Conservation (phyloP, 2,888 invertebrate species). For the Antheraea yamamai region DNA sequence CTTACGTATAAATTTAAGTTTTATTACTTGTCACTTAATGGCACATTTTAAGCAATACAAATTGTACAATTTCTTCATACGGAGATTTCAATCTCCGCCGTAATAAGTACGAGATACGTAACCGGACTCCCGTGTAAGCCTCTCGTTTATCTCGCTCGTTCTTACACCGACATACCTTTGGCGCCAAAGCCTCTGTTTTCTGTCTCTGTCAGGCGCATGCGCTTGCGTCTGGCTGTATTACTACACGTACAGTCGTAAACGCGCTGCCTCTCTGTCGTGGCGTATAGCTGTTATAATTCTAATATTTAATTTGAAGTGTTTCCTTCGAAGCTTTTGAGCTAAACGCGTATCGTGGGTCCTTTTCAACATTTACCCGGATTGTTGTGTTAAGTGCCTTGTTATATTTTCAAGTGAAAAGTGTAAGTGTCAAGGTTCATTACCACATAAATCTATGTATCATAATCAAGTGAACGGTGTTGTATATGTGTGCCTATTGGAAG, state of each 20-base stretch:
- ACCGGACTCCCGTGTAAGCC: conserved; percentile 76
- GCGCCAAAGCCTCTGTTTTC: conserved; percentile 69
- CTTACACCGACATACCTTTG: conserved; percentile 37
- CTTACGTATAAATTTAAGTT: conserved; percentile 16
- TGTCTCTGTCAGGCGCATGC: conserved; percentile 63
- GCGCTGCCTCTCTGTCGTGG: conserved; percentile 63
- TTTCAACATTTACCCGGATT: conserved; percentile 18
- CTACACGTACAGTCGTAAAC: conserved; percentile 55
- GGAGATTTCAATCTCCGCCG: conserved; percentile 61
- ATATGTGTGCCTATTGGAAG: conserved; percentile 52
- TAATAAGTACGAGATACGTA: conserved; percentile 68
- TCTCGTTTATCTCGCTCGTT: conserved; percentile 61
- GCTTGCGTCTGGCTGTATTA: conserved; percentile 66
- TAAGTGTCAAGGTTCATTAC: conserved; percentile 65
- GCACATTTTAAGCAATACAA: conserved; percentile 44
- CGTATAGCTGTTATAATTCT: conserved; percentile 54
- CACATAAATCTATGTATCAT: conserved; percentile 51
- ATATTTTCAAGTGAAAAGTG: conserved; percentile 42
- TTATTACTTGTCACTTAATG: conserved; percentile 26
- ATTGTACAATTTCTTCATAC: conserved; percentile 58
- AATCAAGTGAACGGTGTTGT: conserved; percentile 66
- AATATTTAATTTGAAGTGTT: conserved; percentile 30
- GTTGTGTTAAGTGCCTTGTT: conserved; percentile 4
- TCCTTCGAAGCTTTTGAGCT: neutral
- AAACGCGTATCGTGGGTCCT: conserved; percentile 25